Evolutionary conservation across 2,888 invertebrate species (phyloP).

Genomic region (Eurois occulta): DNA sequence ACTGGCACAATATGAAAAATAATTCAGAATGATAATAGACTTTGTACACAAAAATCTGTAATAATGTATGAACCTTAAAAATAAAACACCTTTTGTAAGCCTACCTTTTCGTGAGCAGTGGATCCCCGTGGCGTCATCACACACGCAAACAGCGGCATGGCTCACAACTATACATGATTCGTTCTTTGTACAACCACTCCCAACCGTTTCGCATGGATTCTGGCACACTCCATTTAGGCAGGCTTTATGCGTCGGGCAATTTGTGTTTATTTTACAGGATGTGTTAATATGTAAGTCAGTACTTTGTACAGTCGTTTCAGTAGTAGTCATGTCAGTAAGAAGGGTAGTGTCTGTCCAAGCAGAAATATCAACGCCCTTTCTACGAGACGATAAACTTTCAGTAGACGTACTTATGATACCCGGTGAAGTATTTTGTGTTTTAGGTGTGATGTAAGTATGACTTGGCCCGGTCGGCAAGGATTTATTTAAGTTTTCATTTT

Average conservation of each 20-base stretch:
- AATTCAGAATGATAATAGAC: conserved; percentile 6
- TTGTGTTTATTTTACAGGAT: conserved; percentile 91
- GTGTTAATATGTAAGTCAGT: conserved; percentile 77
- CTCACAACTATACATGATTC: conserved; percentile 91
- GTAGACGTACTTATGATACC: conserved; percentile 81
- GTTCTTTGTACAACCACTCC: conserved; percentile 90
- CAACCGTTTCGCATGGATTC: conserved; percentile 90
- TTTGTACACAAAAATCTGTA: conserved; percentile 14
- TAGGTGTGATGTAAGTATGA: conserved; percentile 35
- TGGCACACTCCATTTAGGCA: conserved; percentile 92
- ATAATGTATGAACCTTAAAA: conserved; percentile 28
- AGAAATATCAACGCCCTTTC: conserved; percentile 86
- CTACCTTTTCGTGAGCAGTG: conserved; percentile 92
- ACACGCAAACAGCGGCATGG: conserved; percentile 92
- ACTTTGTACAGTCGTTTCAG: conserved; percentile 76
- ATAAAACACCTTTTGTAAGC: conserved; percentile 75
- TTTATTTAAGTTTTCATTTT: conserved; percentile 18
- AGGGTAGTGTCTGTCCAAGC: conserved; percentile 85
- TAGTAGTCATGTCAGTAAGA: conserved; percentile 83
- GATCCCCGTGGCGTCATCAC: conserved; percentile 90
- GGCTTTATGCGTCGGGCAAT: conserved; percentile 91
- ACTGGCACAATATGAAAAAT: conserved; percentile 24
- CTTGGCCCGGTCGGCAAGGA: conserved; percentile 23
- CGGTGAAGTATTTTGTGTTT: conserved; percentile 65
- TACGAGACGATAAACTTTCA: conserved; percentile 84